Base-by-base conservation (phyloP, 2,888 invertebrate genomes). In the Antitype chi region DNA sequence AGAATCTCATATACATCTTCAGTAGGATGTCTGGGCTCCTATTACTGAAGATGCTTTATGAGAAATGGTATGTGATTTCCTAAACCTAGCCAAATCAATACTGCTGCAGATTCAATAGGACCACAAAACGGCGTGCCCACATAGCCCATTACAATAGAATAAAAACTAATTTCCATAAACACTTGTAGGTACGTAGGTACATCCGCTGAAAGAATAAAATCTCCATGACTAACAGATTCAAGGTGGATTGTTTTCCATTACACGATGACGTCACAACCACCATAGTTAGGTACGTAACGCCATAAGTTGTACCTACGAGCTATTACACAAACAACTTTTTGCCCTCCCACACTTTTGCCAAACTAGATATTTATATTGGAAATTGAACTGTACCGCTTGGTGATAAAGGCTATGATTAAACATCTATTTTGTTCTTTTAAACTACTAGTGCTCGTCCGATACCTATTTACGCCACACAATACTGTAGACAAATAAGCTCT, bases 261-360 rank as follows among this genome's bases (percentile, higher is more conserved):
- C 47, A 20, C 23, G 63, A 70, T 86, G 84, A 84, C 81, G 85
- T 86, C 76, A 85, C 55, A 60, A 57, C 59, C 73, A 78, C 79
- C 78, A 76, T 71, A 64, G 43, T 17, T 49, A 55, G 38, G 80
- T 80, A 72, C 73, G 76, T 81, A 76, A 78, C 68, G 79, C 77
- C 69, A 85, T 70, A 79, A 79, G 74, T 73, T 83, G 76, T 87
- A 84, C 77, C 77, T 87, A 85, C 78, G n/a, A 32, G 28, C 82
- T 82, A 74, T 47, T 70, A 81, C 72, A 89, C 89, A 90, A 92
- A 92, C 92, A 92, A 90, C 88, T 92, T 92, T 91, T 92, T 92
- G 88, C 82, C 80, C 78, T 81, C 87, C 87, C 81, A 86, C 87
- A 74, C 76, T 47, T 69, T 71, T 74, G 69, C 66, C 62, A 28